Base-by-base conservation (phyloP, 2,797 vertebrate genomes). In the Meda fulgida region DNA sequence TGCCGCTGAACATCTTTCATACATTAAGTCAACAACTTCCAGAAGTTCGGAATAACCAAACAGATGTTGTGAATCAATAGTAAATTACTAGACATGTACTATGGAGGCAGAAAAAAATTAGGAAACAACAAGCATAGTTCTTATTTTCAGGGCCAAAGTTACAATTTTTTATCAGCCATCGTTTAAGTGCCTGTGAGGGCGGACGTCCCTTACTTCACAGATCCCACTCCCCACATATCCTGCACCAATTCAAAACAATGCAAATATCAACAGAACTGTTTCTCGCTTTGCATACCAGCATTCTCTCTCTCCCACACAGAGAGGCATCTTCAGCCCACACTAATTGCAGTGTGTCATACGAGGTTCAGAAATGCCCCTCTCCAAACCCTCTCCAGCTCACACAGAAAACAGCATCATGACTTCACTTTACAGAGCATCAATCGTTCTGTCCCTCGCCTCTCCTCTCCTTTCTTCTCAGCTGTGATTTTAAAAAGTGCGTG, bases 331-430 rank as follows among this genome's bases (percentile, higher is more conserved):
- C 69, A 83, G 85, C 85, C 85, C 85, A 86, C 85, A 73, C 85
- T 86, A 83, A 86, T 86, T 86, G 55, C 81, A 55, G 43, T 66
- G 23, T 72, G 85, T 70, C 29, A 72, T 83, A 29, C 18, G 58
- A 86, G 67, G 80, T 86, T 79, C 76, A 86, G 80, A 86, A 86
- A 86, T 86, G 85, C 75, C 85, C 85, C 80, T 86, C 85, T 86
- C 46, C n/a, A 83, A 86, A 83, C 53, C 40, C 80, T 86, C 58
- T 86, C 34, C 55, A 78, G n/a, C 65, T 79, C 38, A 23, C 66
- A 78, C 67, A 72, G 23, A 65, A 84, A 79, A 84, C 26, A 23
- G 36, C 75, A 78, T 48, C 31, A 77, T 34, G 53, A 9, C n/a
- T 46, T 70, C 26, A 46, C 65, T 77, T 76, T 31, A 46, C 34